Evolutionary conservation across 2,797 vertebrate genomes (phyloP).

Genomic region (Thunnus albacares): DNA sequence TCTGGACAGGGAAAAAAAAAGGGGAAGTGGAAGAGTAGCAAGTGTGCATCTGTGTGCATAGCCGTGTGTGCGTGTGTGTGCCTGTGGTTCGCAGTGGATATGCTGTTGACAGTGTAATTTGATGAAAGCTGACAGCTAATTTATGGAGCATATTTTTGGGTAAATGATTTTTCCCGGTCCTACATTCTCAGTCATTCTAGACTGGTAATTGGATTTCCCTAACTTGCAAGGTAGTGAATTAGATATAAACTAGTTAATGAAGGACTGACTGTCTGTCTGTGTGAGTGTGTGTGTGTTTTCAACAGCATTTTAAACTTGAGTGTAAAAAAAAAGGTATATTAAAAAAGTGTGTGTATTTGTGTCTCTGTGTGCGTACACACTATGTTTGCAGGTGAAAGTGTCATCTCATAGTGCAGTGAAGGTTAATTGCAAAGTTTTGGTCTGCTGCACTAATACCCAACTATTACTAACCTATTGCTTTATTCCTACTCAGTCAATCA

Average conservation of each 20-base stretch:
- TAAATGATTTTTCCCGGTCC: constrained; percentile 77
- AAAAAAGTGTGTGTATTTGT: constrained; percentile 24
- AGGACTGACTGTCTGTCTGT: constrained; percentile 35
- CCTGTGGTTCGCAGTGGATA: constrained; percentile 52
- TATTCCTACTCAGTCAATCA: constrained; percentile 71
- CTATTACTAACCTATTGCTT: constrained; percentile 68
- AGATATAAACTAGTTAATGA: constrained; percentile 76
- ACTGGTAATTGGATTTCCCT: constrained; percentile 80
- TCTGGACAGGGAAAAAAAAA: constrained; percentile 37
- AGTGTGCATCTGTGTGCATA: constrained; percentile 34
- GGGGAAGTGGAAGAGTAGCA: constrained; percentile 43
- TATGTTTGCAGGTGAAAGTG: constrained; percentile 23
- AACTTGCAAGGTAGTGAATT: constrained; percentile 74
- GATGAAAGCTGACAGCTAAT: constrained; percentile 87
- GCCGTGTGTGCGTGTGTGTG: constrained; percentile 19
- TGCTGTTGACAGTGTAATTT: constrained; percentile 77
- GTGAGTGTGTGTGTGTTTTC: constrained; percentile 24
- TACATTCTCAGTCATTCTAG: constrained; percentile 69
- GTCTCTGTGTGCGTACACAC: background rate
- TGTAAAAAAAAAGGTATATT: constrained; percentile 32
- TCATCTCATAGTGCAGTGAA: constrained; percentile 50
- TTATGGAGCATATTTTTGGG: constrained; percentile 86
- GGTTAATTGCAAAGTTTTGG: constrained; percentile 76
- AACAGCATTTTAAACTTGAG: constrained; percentile 16
- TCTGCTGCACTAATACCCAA: constrained; percentile 69